phyloP scores from a whole-genome alignment of 2,888 invertebrate genomes.

The Acheta domesticus region DNA sequence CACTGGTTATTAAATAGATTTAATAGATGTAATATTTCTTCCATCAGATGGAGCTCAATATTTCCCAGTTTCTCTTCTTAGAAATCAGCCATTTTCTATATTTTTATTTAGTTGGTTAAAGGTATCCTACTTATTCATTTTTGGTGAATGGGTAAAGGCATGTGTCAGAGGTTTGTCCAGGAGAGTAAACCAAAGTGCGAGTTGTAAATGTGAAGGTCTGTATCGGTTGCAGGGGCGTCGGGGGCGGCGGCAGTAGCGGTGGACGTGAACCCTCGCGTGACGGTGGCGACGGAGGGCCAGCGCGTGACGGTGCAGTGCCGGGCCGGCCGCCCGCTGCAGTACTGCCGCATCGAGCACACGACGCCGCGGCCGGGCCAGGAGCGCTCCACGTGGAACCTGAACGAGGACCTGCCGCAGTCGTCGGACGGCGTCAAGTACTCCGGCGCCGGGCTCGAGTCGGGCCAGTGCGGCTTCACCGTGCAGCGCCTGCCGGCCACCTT shows the following conservation, averaged over 20 bases:
- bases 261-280: not conserved
- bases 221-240: not conserved
- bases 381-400: not conserved
- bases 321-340: not conserved
- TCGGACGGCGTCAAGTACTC: constrained; percentile 3
- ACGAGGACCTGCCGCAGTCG: not conserved
- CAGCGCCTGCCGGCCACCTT: not conserved
- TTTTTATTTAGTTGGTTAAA: no score
- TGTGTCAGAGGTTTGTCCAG: no score
- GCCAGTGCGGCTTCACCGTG: not conserved
- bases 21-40: no score
- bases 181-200: no score
- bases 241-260: not conserved
- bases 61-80: no score
- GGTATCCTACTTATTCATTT: no score
- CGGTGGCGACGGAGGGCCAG: not conserved
- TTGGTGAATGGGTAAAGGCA: no score
- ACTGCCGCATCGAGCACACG: constrained; percentile 21
- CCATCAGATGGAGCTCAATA: no score
- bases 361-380: not conserved
- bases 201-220: no score
- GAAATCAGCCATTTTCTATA: no score
- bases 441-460: not conserved
- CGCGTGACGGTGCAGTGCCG: not conserved
- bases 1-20: no score